A percentile compares a stretch with the other conserved stretches of the same genome.
Conservation (phyloP, 2,888 invertebrate species). For the Nasonovia ribisnigri region DNA sequence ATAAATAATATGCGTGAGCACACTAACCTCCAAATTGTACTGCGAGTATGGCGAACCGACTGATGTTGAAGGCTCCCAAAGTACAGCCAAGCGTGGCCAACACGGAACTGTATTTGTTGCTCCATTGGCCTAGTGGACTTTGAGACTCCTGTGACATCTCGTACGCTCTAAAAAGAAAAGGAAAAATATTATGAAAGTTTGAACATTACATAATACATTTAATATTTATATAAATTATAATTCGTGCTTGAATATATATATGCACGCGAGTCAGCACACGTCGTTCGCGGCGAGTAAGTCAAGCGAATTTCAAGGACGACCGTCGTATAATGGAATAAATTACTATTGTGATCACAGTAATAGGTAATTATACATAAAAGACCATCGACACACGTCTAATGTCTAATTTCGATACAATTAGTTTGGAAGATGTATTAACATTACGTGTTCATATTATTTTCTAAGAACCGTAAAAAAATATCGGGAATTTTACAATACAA, state of each 20-base stretch:
- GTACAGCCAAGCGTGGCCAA: conserved; percentile 88
- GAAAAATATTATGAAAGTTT: neutral
- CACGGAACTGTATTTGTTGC: conserved; percentile 81
- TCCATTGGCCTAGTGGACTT: conserved; percentile 77
- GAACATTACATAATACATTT: neutral
- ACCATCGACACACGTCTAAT: neutral
- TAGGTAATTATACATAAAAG: neutral
- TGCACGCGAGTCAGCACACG: too few relatives aligned
- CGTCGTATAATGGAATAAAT: neutral
- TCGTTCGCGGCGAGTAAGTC: neutral
- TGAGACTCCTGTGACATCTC: conserved; percentile 72
- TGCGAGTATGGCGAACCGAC: conserved; percentile 87
- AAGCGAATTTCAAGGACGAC: conserved; percentile 20
- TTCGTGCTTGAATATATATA: neutral
- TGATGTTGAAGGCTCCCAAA: conserved; percentile 88
- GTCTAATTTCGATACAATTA: neutral
- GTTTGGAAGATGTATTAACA: neutral
- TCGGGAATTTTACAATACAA: neutral
- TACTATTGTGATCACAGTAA: neutral
- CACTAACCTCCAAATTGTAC: conserved; percentile 85
- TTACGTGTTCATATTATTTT: neutral
- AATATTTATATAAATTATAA: neutral
- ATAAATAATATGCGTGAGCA: neutral
- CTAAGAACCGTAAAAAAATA: neutral
- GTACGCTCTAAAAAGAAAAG: conserved; percentile 72